These are phyloP conservation scores for Lamellibrachia satsuma DNA, from an alignment of 2,888 invertebrate genomes.

Conservation along the genomic window DNA sequence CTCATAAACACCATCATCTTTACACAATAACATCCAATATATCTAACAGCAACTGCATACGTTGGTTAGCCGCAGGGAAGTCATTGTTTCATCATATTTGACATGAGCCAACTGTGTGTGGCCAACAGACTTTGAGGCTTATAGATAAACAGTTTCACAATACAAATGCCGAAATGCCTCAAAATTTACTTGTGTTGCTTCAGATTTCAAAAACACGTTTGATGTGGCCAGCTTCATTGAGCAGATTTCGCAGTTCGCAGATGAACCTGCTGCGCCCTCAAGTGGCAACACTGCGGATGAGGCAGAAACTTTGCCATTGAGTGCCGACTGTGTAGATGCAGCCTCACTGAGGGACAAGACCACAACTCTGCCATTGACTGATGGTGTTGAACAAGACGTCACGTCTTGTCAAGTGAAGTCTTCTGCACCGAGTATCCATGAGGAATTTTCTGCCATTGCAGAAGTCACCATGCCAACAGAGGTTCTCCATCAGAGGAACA, in stretches of 20 bases:
- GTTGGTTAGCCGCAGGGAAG: too few relatives aligned
- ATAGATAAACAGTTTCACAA: not conserved
- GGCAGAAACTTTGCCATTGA: not conserved
- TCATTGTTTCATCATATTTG: too few relatives aligned
- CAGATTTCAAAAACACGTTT: not conserved
- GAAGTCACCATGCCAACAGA: not conserved
- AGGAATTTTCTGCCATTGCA: not conserved
- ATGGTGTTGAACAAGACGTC: not conserved
- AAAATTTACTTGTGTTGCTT: not conserved
- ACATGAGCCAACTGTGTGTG: not conserved
- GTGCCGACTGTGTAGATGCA: not conserved
- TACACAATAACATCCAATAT: too few relatives aligned
- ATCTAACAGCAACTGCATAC: too few relatives aligned
- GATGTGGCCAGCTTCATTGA: not conserved
- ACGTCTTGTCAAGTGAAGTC: not conserved
- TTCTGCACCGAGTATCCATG: not conserved
- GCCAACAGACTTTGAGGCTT: not conserved
- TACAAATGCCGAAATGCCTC: not conserved
- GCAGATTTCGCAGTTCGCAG: not conserved
- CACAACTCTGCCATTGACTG: not conserved
- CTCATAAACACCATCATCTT: too few relatives aligned
- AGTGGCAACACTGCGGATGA: not conserved
- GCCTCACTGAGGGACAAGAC: not conserved
- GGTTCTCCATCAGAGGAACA: not conserved
- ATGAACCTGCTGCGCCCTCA: not conserved